phyloP scores from a whole-genome alignment of 1,140 invertebrate genomes.

The Adelges cooleyi region DNA sequence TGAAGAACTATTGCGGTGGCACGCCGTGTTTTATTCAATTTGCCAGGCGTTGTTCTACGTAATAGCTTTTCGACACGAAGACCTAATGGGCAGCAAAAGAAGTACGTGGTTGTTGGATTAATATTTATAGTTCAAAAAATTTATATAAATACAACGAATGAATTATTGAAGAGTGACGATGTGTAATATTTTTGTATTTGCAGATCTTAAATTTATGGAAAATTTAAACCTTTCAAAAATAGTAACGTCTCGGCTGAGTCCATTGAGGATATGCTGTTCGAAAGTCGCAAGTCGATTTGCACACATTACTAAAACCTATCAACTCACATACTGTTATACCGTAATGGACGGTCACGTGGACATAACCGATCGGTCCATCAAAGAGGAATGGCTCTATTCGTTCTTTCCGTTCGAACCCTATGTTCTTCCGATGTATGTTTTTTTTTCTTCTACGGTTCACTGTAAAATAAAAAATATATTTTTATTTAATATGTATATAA shows the following conservation, averaged over 20 bases:
- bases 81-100: constrained; percentile 61
- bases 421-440: constrained; percentile 47
- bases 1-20: constrained; percentile 48
- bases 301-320: constrained; percentile 68
- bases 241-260: constrained; percentile 72
- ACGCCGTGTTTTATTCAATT: constrained; percentile 76
- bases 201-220: constrained; percentile 66
- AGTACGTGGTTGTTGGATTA: constrained; percentile 45
- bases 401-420: constrained; percentile 79
- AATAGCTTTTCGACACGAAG: constrained; percentile 73
- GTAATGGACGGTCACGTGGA: constrained; percentile 54
- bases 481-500: no score
- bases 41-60: constrained; percentile 86
- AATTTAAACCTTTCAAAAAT: constrained; percentile 71
- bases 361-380: constrained; percentile 22
- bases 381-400: constrained; percentile 45
- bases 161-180: no score
- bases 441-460: background rate
- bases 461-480: no score
- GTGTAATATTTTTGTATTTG: constrained; percentile 30
- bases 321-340: constrained; percentile 82
- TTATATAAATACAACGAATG: no score
- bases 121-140: no score
- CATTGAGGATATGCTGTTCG: constrained; percentile 62
- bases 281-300: constrained; percentile 73